These are phyloP conservation scores for Callimico goeldii DNA, from an alignment of 2,797 vertebrate species.

Conservation along the genomic window DNA sequence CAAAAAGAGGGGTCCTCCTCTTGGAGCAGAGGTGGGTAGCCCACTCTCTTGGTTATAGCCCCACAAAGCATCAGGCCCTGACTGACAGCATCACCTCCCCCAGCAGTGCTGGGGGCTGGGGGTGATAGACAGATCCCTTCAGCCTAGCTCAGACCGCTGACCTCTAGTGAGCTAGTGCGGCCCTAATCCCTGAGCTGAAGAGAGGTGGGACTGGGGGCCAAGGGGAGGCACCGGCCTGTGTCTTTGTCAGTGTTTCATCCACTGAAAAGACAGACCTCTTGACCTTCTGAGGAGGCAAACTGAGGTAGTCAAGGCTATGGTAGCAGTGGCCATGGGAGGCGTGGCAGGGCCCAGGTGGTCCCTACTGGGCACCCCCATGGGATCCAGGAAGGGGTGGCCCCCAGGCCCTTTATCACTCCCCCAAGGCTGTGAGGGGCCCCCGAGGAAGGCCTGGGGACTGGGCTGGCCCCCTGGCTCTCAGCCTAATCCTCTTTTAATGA, in stretches of 20 bases:
- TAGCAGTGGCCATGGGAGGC: neutral
- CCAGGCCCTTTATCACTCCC: neutral
- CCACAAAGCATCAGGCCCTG: conserved; percentile 65
- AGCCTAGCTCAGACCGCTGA: conserved; percentile 81
- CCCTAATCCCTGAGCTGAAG: conserved; percentile 51
- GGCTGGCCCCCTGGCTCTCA: conserved; percentile 68
- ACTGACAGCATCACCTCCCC: conserved; percentile 69
- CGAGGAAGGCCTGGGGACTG: conserved; percentile 50
- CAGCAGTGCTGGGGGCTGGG: conserved; percentile 3
- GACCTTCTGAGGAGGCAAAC: neutral
- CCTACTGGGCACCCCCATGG: neutral
- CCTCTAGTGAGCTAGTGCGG: conserved; percentile 58
- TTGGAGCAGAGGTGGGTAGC: conserved; percentile 74
- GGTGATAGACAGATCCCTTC: conserved; percentile 60
- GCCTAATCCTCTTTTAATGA: conserved; percentile 88
- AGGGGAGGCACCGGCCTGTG: neutral
- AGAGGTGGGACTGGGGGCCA: neutral
- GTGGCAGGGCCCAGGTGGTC: neutral
- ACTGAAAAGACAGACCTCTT: neutral
- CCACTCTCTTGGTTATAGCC: conserved; percentile 75
- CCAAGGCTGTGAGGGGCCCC: conserved; percentile 55
- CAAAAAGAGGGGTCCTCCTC: neutral
- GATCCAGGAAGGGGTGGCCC: neutral
- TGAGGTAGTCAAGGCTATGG: neutral
- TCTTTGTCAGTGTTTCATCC: neutral